Base-by-base conservation (phyloP, 2,113 vertebrate species). In the Meleagris gallopavo region DNA sequence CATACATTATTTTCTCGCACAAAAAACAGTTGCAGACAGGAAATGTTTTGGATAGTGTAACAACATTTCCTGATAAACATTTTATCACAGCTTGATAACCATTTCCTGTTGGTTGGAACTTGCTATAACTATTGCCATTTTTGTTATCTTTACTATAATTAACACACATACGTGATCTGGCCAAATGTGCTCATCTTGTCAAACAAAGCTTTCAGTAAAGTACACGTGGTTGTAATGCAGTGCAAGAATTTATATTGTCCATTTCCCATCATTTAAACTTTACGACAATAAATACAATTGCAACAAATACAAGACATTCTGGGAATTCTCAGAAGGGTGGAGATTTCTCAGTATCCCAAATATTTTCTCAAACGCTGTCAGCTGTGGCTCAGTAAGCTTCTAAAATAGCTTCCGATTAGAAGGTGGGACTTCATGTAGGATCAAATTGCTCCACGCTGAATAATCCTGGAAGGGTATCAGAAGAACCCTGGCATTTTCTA, bases 61-160 rank as follows among this genome's bases (percentile, higher is more conserved):
- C 95, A 97, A 95, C 86, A 89, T 97, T 97, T 98, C 94, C 96
- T 95, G 95, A 86, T 94, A 97, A 97, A 96, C 88, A 95, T 76
- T 97, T 91, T 97, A 89, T 94, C 82, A 48, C 91, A 93, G 95
- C 85, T 92, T 96, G 94, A 96, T 94, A 97, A 97, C 92, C 81
- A 88, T 97, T 98, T 98, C 97, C 97, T 97, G 87, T 92, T 92
- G 60, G 79, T 78, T 91, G 79, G n/a, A 50, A 50, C 77, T 95
- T 93, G 30, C 78, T 95, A 48, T 84, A 92, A 67, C 86, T 93
- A 69, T 89, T 93, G 84, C 75, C 48, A 72, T 93, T 95, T 95
- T 91, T 95, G 58, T 95, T 96, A 91, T 79, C 90, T 83, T 94
- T 95, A 64, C 93, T 97, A 95, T 93, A 97, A 94, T 96, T 97